phyloP scores from a whole-genome alignment of 1,140 invertebrate species.

The Pachypeltis micranthus region DNA sequence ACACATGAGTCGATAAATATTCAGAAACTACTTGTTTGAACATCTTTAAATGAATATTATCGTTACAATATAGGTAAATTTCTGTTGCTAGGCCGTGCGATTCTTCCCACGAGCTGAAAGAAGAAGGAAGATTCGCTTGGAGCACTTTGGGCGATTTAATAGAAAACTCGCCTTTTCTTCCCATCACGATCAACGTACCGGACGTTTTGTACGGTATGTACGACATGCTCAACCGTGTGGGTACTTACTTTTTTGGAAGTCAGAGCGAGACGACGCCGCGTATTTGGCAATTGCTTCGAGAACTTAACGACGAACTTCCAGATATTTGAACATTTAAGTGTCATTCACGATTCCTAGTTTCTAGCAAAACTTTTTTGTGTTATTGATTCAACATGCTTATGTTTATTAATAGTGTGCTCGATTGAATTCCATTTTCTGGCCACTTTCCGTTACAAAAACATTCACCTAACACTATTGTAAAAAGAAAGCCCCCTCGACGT shows the following conservation, averaged over 20 bases:
- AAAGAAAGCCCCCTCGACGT: too few relatives aligned
- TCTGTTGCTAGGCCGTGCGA: background rate
- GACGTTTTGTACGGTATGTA: slow-evolving; percentile 16
- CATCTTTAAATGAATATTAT: background rate
- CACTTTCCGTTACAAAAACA: too few relatives aligned
- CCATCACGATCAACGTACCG: slow-evolving; percentile 24
- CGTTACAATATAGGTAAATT: background rate
- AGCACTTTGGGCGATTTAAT: slow-evolving; percentile 17
- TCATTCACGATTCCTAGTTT: too few relatives aligned
- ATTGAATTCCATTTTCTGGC: too few relatives aligned
- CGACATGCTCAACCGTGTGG: background rate
- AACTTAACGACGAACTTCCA: background rate
- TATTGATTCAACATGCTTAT: too few relatives aligned
- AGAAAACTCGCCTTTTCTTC: slow-evolving; percentile 19
- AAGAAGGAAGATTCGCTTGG: slow-evolving; percentile 21
- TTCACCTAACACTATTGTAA: too few relatives aligned
- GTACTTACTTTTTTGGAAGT: slow-evolving; percentile 13
- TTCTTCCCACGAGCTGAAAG: background rate
- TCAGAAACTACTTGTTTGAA: background rate
- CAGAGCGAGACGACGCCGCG: background rate
- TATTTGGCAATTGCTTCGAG: background rate
- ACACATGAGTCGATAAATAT: background rate
- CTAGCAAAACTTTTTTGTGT: too few relatives aligned
- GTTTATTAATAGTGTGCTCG: too few relatives aligned
- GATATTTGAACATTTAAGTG: slow-evolving; percentile 1